Evolutionary conservation across 2,113 vertebrate species (phyloP).

Genomic region (Craseonycteris thonglongyai): DNA sequence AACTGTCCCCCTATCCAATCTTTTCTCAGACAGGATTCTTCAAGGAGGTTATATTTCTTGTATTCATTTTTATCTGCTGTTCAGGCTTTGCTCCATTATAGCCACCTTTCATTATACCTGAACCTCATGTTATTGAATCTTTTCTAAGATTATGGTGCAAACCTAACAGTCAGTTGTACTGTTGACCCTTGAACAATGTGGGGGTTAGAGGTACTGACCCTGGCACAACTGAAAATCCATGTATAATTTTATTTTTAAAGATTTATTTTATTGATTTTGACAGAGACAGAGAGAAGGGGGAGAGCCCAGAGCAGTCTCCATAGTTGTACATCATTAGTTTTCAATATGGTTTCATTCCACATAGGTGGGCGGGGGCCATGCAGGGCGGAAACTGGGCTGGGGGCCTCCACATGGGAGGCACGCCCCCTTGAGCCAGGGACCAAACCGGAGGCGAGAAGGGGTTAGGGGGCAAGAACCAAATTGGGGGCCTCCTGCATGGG

Average conservation of each 20-base stretch:
- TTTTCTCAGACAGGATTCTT: conserved; percentile 4
- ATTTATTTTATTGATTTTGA: no score
- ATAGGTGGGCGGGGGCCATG: no score
- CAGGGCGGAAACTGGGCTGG: no score
- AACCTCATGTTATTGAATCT: background rate
- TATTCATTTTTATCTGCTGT: background rate
- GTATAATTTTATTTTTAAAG: background rate
- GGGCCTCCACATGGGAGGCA: no score
- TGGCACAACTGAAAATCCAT: background rate
- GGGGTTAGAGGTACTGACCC: background rate
- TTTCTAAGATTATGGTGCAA: background rate
- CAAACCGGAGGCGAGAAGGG: no score
- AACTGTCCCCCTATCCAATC: background rate
- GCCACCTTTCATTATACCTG: background rate
- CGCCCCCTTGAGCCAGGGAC: no score
- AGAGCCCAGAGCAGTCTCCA: no score
- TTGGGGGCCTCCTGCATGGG: no score
- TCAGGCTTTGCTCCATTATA: background rate
- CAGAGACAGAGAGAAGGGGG: no score
- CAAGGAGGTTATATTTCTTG: background rate
- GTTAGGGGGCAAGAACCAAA: no score
- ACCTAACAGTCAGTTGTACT: background rate
- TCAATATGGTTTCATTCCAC: no score
- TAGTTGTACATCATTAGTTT: no score
- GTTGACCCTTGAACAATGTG: background rate